Base-by-base conservation (phyloP, 1,140 invertebrate species). In the Philaenus spumarius region DNA sequence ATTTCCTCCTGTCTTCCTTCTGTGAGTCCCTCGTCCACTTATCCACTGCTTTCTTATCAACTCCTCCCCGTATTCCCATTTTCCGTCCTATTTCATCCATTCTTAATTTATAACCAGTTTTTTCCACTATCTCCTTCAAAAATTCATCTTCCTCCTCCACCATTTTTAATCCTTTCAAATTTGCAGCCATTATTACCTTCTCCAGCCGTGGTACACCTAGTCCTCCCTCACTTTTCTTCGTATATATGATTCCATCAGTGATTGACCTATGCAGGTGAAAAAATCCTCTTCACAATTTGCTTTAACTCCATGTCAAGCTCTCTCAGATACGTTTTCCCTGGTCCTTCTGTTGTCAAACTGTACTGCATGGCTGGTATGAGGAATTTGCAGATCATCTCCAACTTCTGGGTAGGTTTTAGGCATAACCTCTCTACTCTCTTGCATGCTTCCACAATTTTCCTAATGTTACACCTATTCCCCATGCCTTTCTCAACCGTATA, bases 371-470 rank as follows among this genome's bases (percentile, higher is more conserved):
- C 24, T 1, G 60, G 60, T 2, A 55, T 30, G 1, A 61, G 22
- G 42, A 58, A 61, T 7, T 35, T 40, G 2, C 51, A 24, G 0
- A 65, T 40, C 20, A 63, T 5, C 19, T 26, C 14, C 1, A 65
- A 4, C 35, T 61, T 61, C 55, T 61, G 59, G 11, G 15, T 24
- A 14, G 59, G 53, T 34, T 61, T 61, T 3, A 61, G 45, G 14
- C 11, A 15, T 14, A 51, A 17, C 7, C 34, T 46, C 7, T 19
- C n/a, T 0, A 62, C 12, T 19, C 40, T 60, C n/a, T n/a, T n/a
- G n/a, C n/a, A n/a, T n/a, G n/a, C n/a, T n/a, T n/a, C n/a, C n/a
- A n/a, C n/a, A n/a, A n/a, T n/a, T n/a, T n/a, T n/a, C n/a, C n/a
- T n/a, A n/a, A n/a, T n/a, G n/a, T n/a, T n/a, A n/a, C n/a, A n/a